phyloP scores from a whole-genome alignment of 2,113 vertebrate species.

The Psilopsiagon aurifrons region DNA sequence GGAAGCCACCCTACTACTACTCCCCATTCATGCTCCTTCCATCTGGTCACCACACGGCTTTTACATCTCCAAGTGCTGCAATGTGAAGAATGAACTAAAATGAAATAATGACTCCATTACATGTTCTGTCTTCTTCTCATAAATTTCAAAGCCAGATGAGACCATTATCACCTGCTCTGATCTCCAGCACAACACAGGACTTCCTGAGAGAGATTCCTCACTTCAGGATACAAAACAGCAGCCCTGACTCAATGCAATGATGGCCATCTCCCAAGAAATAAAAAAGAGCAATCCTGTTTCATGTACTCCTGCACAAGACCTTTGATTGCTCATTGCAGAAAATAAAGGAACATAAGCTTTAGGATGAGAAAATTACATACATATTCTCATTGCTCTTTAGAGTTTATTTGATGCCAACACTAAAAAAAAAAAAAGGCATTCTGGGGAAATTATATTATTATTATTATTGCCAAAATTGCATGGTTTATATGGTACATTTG shows the following conservation, averaged over 20 bases:
- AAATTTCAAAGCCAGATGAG: constrained; percentile 66
- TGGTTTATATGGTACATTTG: not conserved
- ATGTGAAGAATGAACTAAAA: constrained; percentile 42
- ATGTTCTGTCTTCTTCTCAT: constrained; percentile 40
- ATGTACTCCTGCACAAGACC: not conserved
- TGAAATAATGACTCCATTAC: constrained; percentile 60
- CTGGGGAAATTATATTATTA: not conserved
- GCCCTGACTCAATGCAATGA: constrained; percentile 39
- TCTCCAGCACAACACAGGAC: constrained; percentile 58
- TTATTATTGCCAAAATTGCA: not conserved
- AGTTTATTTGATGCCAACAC: not conserved
- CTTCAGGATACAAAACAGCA: constrained; percentile 58
- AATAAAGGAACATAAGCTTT: not conserved
- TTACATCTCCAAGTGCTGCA: not conserved
- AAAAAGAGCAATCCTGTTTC: constrained; percentile 19
- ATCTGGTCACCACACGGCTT: constrained; percentile 51
- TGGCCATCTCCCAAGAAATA: constrained; percentile 37
- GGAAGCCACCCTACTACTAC: not conserved
- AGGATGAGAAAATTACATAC: not conserved
- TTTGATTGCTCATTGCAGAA: constrained; percentile 11
- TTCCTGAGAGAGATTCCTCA: constrained; percentile 64
- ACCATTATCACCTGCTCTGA: constrained; percentile 67
- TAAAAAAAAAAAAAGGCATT: not conserved
- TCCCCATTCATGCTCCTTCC: not conserved
- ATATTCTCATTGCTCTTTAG: not conserved